Conservation (phyloP, 2,797 vertebrate genomes). For the Enteromius afrohamiltoni region DNA sequence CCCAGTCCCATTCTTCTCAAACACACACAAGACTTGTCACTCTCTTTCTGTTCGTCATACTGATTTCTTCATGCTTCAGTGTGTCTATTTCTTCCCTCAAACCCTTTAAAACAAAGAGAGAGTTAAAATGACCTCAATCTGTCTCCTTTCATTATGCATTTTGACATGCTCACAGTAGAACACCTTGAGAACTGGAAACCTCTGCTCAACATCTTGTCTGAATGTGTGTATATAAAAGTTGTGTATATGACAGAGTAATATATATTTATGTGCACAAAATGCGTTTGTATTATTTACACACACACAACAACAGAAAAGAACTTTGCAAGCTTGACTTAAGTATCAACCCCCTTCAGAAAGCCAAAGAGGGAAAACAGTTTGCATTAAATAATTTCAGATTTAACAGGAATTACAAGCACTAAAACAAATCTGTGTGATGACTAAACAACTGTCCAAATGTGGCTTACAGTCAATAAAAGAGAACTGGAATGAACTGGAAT, state of each 20-base stretch:
- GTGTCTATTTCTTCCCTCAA: conserved; percentile 34
- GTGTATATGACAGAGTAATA: not conserved
- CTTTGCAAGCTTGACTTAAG: not conserved
- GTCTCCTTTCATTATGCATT: conserved; percentile 49
- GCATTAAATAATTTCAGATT: not conserved
- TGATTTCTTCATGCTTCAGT: conserved; percentile 34
- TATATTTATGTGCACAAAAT: conserved; percentile 17
- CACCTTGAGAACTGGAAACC: conserved; percentile 43
- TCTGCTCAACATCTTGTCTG: conserved; percentile 8
- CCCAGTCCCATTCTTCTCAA: not conserved
- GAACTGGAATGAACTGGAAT: not conserved
- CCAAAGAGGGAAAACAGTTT: not conserved
- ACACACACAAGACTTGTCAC: conserved; percentile 11
- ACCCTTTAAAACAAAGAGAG: conserved; percentile 22
- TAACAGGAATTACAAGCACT: conserved; percentile 23
- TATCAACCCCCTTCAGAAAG: not conserved
- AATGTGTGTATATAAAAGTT: not conserved
- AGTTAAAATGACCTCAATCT: conserved; percentile 50
- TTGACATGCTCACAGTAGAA: conserved; percentile 32
- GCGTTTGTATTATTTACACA: not conserved
- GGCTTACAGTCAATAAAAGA: not conserved
- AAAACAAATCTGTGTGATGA: not conserved
- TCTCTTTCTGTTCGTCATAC: conserved; percentile 27
- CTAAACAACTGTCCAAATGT: not conserved
- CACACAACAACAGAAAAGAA: not conserved